Evolutionary conservation across 2,888 invertebrate genomes (phyloP).

Genomic region (Orgyia antiqua): DNA sequence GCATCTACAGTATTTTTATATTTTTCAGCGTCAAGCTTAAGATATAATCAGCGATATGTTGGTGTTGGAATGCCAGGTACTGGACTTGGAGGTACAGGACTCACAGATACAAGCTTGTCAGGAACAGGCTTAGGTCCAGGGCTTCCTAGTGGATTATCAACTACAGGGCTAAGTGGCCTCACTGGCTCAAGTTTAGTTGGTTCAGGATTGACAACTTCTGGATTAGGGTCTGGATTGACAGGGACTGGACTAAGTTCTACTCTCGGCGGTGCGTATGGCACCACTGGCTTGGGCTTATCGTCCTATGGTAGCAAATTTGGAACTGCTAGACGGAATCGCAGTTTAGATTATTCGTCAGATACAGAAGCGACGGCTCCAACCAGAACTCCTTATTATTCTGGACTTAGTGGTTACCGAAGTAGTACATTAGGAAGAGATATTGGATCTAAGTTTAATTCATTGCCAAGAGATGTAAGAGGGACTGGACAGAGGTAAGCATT

Average conservation of each 20-base stretch:
- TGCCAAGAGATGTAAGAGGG: conserved; percentile 83
- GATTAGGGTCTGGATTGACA: conserved; percentile 54
- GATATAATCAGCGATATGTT: conserved; percentile 81
- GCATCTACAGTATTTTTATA: conserved; percentile 1
- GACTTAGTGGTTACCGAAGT: conserved; percentile 67
- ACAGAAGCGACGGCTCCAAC: conserved; percentile 94
- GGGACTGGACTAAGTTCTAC: conserved; percentile 60
- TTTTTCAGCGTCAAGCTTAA: conserved; percentile 71
- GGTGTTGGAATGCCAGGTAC: conserved; percentile 56
- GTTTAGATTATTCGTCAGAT: conserved; percentile 95
- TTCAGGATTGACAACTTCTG: conserved; percentile 50
- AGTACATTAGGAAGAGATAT: conserved; percentile 78
- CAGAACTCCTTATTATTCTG: conserved; percentile 85
- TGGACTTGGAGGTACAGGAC: conserved; percentile 47
- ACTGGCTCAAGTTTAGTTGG: conserved; percentile 55
- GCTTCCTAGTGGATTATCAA: conserved; percentile 62
- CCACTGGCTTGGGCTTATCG: conserved; percentile 58
- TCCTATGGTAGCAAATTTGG: conserved; percentile 75
- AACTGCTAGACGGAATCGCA: conserved; percentile 85
- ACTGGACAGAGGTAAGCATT: conserved; percentile 72
- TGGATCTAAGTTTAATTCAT: conserved; percentile 84
- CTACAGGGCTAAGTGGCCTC: conserved; percentile 65
- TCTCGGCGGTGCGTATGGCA: conserved; percentile 59
- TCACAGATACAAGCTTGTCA: conserved; percentile 42
- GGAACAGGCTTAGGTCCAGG: conserved; percentile 40